Evolutionary conservation across 2,113 vertebrate genomes (phyloP).

Genomic region (Scolopax mira): DNA sequence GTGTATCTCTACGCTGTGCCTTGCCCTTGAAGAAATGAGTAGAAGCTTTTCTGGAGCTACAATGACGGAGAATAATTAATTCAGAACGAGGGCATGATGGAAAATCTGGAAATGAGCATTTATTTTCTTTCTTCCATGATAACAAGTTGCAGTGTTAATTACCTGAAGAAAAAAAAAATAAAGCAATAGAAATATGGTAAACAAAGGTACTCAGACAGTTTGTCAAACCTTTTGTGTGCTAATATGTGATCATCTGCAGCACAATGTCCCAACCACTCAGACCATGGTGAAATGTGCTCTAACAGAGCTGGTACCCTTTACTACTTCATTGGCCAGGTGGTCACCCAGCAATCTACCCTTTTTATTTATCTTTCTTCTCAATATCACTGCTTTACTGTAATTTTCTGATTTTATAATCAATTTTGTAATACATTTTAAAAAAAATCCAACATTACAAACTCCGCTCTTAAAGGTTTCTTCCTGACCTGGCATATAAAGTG

Average conservation of each 20-base stretch:
- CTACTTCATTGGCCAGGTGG: not conserved
- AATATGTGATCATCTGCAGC: not conserved
- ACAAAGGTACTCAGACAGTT: not conserved
- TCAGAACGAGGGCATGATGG: not conserved
- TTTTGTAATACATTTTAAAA: no score
- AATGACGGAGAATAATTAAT: not conserved
- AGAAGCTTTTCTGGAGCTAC: not conserved
- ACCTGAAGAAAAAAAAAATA: not conserved
- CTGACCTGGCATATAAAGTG: not conserved
- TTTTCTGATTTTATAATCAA: not conserved
- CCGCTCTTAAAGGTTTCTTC: not conserved
- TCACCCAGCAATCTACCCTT: not conserved
- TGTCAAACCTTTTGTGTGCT: not conserved
- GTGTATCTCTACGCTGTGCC: not conserved
- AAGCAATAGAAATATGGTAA: not conserved
- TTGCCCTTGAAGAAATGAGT: not conserved
- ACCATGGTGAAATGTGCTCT: not conserved
- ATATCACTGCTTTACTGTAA: not conserved
- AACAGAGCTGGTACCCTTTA: not conserved
- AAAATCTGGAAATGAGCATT: not conserved
- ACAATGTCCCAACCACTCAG: not conserved
- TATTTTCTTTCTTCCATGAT: not conserved
- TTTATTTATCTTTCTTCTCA: not conserved
- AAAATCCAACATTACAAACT: not conserved
- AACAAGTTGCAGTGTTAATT: not conserved